phyloP scores from a whole-genome alignment of 2,797 vertebrate genomes.

The Sibirionetta formosa region DNA sequence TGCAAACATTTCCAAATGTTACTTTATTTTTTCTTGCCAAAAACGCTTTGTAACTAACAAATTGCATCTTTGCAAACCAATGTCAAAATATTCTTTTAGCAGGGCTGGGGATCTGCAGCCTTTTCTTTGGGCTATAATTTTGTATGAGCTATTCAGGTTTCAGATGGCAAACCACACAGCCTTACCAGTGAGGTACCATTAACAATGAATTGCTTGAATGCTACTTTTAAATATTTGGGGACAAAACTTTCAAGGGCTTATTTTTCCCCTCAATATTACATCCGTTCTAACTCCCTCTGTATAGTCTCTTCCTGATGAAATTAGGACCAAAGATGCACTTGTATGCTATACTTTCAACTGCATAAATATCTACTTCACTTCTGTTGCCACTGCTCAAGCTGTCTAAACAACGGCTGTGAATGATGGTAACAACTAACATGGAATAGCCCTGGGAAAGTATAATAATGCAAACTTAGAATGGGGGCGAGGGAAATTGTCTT shows the following conservation, averaged over 20 bases:
- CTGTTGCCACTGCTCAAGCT: constrained; percentile 86
- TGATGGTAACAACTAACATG: constrained; percentile 86
- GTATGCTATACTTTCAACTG: constrained; percentile 58
- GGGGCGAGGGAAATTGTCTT: constrained; percentile 82
- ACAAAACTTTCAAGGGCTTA: neutral
- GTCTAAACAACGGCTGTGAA: constrained; percentile 89
- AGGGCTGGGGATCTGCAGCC: neutral
- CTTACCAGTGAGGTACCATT: neutral
- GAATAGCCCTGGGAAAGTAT: constrained; percentile 91
- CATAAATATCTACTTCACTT: constrained; percentile 53
- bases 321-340: constrained; percentile 69
- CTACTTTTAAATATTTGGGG: neutral
- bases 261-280: neutral
- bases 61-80: neutral
- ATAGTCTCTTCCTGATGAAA: constrained; percentile 47
- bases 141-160: neutral
- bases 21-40: neutral
- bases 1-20: neutral
- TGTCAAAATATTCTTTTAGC: neutral
- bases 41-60: fast-evolving
- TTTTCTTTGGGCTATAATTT: neutral
- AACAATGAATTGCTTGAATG: neutral
- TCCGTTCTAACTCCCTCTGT: neutral
- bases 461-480: constrained; percentile 79
- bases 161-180: neutral